These are phyloP conservation scores for Pteromalus puparum DNA, from an alignment of 1,140 invertebrate genomes.

Conservation along the genomic window DNA sequence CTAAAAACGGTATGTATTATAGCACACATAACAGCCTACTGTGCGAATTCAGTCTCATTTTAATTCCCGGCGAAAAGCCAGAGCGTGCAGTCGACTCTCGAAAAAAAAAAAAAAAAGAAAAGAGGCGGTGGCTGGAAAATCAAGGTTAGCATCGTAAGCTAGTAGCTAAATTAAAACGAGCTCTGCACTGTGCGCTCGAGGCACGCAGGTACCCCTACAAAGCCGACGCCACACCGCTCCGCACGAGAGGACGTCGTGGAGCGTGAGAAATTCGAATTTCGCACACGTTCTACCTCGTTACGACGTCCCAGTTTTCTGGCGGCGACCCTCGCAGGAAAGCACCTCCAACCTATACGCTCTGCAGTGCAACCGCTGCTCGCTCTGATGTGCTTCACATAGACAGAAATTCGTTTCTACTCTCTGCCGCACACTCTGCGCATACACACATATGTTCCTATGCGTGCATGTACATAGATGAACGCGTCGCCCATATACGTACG, in stretches of 20 bases:
- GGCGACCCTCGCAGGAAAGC: background rate
- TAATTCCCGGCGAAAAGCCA: background rate
- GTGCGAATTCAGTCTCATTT: constrained; percentile 15
- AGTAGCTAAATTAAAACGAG: constrained; percentile 39
- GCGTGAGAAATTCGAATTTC: constrained; percentile 44
- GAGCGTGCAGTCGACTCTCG: background rate
- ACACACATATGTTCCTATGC: background rate
- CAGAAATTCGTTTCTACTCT: background rate
- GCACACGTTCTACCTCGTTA: constrained; percentile 41
- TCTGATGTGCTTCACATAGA: background rate
- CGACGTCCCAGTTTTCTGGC: constrained; percentile 43
- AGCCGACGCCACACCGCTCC: background rate
- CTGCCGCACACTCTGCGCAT: background rate
- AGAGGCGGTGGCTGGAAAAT: background rate
- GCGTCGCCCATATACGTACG: background rate
- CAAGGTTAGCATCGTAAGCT: constrained; percentile 15
- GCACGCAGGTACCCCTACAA: background rate
- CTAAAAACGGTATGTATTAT: too few relatives aligned
- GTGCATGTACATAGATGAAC: background rate
- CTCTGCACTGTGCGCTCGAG: background rate
- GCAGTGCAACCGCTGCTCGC: too few relatives aligned
- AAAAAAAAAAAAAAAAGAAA: background rate
- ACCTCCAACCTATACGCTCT: background rate
- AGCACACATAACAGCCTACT: too few relatives aligned
- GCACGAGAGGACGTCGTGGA: background rate